These are phyloP conservation scores for Lutjanus erythropterus DNA, from an alignment of 2,113 vertebrate species.

Conservation along the genomic window DNA sequence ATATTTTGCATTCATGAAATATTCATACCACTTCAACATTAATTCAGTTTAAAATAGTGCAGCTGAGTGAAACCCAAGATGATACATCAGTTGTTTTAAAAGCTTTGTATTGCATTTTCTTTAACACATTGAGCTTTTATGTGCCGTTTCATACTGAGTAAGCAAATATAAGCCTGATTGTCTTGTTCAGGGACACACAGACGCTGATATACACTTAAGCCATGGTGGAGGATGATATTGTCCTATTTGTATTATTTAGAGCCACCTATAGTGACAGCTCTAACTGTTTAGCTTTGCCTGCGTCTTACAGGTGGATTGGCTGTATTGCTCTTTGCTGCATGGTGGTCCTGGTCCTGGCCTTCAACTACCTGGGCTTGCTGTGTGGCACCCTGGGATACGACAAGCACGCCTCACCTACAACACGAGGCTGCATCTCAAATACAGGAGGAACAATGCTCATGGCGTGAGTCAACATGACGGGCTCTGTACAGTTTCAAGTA, in stretches of 20 bases:
- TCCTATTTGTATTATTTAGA: neutral
- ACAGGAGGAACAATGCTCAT: constrained; percentile 96
- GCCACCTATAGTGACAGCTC: neutral
- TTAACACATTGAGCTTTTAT: neutral
- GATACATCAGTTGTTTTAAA: constrained; percentile 10
- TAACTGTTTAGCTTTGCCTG: constrained; percentile 18
- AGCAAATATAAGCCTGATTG: neutral
- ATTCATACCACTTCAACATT: constrained; percentile 22
- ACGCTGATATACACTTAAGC: neutral
- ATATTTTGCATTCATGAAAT: constrained; percentile 31
- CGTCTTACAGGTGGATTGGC: constrained; percentile 89
- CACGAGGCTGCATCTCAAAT: constrained; percentile 94
- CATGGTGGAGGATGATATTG: neutral
- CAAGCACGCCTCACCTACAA: constrained; percentile 92
- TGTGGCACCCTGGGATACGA: constrained; percentile 92
- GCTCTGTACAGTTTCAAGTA: neutral
- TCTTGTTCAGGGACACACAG: neutral
- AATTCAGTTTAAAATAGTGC: constrained; percentile 17
- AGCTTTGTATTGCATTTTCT: constrained; percentile 3
- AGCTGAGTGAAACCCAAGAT: neutral
- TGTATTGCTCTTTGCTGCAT: constrained; percentile 91
- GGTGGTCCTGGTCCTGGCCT: constrained; percentile 90
- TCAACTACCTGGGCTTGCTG: constrained; percentile 93
- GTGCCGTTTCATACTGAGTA: neutral
- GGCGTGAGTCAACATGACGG: constrained; percentile 87